Percentiles rank a stretch among this genome's conserved stretches.
These are phyloP conservation scores for Psophia crepitans DNA, from an alignment of 2,113 vertebrate species.

Conservation along the genomic window DNA sequence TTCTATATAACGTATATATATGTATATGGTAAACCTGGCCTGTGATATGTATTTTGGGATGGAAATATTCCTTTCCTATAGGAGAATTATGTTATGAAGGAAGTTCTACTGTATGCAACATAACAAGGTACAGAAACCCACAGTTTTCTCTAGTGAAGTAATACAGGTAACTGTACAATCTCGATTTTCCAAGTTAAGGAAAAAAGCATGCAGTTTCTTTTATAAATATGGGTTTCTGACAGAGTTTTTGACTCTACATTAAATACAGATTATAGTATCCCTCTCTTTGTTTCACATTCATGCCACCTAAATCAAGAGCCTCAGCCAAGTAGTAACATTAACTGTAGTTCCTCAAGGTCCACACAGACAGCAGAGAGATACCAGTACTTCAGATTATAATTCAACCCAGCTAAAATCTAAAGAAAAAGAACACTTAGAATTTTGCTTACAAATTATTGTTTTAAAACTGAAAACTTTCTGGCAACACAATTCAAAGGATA, in stretches of 20 bases:
- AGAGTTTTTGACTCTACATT: background rate
- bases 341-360: background rate
- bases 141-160: background rate
- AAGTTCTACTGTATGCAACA: background rate
- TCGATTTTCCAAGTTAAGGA: background rate
- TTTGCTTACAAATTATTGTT: background rate
- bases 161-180: background rate
- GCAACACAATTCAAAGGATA: background rate
- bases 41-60: accelerated
- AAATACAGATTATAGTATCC: background rate
- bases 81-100: background rate
- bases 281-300: background rate
- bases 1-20: background rate
- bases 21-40: background rate
- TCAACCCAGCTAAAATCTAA: background rate
- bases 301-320: background rate
- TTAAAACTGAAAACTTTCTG: background rate
- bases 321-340: background rate
- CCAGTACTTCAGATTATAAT: background rate
- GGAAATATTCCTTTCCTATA: background rate
- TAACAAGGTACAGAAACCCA: background rate
- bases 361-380: background rate
- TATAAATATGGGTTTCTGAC: background rate
- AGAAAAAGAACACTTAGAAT: background rate
- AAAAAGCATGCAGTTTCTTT: background rate